Percentiles rank a stretch among this genome's conserved stretches.
These are phyloP conservation scores for Lumbricus terrestris DNA, from an alignment of 2,888 invertebrate genomes.

Conservation along the genomic window DNA sequence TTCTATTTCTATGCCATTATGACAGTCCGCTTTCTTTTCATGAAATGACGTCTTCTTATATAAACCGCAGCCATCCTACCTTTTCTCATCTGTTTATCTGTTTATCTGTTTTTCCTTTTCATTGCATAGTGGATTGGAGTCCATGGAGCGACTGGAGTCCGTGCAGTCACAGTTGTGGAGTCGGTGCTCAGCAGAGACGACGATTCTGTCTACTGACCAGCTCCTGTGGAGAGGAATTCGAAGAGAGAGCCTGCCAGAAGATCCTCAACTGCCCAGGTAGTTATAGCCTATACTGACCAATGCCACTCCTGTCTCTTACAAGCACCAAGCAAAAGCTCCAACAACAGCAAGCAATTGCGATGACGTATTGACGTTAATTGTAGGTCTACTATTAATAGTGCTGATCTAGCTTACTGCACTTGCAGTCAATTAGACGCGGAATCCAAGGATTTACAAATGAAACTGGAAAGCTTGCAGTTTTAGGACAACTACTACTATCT, in stretches of 20 bases:
- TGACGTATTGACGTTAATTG: too few relatives aligned
- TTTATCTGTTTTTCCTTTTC: too few relatives aligned
- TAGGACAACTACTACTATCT: too few relatives aligned
- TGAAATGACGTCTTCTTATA: too few relatives aligned
- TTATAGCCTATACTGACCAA: too few relatives aligned
- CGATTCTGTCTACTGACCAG: not conserved
- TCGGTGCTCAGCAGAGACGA: not conserved
- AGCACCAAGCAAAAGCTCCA: not conserved
- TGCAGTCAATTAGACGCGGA: not conserved
- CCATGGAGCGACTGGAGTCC: constrained; percentile 25
- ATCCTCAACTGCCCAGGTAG: not conserved
- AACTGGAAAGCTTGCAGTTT: not conserved
- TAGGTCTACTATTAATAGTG: too few relatives aligned
- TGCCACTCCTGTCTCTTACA: not conserved
- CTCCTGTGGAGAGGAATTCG: constrained; percentile 8
- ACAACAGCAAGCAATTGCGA: not conserved
- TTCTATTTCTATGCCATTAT: too few relatives aligned
- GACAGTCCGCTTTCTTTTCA: too few relatives aligned
- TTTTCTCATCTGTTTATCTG: too few relatives aligned
- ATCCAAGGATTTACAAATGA: not conserved
- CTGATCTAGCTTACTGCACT: not conserved
- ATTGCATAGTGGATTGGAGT: not conserved
- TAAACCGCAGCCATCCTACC: too few relatives aligned
- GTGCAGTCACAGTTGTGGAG: constrained; percentile 12
- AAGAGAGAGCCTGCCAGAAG: constrained; percentile 8